phyloP scores from a whole-genome alignment of 2,797 vertebrate genomes.

The Lerista edwardsae region DNA sequence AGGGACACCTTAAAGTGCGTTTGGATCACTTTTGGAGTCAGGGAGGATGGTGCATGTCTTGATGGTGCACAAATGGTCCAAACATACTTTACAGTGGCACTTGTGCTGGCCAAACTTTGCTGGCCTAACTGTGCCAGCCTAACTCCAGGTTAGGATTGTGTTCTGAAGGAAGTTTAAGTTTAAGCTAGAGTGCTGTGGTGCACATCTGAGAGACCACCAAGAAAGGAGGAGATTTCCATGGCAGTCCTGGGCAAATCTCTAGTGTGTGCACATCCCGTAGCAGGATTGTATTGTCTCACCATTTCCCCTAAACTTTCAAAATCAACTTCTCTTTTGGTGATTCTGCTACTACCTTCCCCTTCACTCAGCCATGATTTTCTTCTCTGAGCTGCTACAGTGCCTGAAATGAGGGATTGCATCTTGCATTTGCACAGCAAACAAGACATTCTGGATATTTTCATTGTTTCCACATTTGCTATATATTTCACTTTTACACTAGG shows the following conservation, averaged over 20 bases:
- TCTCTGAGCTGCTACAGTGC: too few species aligned
- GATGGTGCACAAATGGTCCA: too few species aligned
- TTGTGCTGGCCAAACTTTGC: too few species aligned
- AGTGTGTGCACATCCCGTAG: background rate
- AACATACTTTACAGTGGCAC: too few species aligned
- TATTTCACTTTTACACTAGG: background rate
- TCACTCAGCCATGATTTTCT: background rate
- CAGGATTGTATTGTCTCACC: background rate
- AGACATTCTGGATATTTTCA: background rate
- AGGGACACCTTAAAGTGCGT: too few species aligned
- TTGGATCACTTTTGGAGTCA: too few species aligned
- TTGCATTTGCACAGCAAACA: background rate
- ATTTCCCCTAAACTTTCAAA: background rate
- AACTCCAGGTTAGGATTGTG: too few species aligned
- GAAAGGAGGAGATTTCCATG: background rate
- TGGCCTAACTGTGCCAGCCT: too few species aligned
- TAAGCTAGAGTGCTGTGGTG: background rate
- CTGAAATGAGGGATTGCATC: background rate
- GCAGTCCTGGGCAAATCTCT: background rate
- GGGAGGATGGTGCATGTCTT: too few species aligned
- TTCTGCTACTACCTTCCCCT: background rate
- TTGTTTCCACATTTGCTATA: constrained; percentile 1
- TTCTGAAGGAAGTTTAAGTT: too few species aligned
- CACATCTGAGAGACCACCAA: background rate
- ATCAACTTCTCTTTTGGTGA: background rate